phyloP scores from a whole-genome alignment of 1,140 invertebrate genomes.

The Aphidius ervi region DNA sequence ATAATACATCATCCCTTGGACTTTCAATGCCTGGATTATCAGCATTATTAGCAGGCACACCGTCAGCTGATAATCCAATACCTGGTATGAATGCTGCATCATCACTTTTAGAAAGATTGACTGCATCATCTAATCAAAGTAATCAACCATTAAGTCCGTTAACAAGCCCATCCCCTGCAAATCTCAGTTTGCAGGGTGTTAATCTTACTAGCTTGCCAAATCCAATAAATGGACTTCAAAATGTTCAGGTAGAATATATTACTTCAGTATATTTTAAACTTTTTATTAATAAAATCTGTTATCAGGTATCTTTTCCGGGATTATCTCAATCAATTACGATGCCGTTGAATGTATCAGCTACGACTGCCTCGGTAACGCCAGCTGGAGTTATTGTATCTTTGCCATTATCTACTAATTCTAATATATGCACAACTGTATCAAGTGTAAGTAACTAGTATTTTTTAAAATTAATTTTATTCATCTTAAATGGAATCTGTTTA shows the following conservation, averaged over 20 bases:
- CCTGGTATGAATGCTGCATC: conserved; percentile 55
- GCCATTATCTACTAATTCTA: conserved; percentile 49
- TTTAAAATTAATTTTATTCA: not conserved
- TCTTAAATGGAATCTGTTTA: not conserved
- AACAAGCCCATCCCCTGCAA: conserved; percentile 60
- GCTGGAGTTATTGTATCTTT: conserved; percentile 60
- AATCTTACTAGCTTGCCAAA: conserved; percentile 72
- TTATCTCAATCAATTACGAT: conserved; percentile 74
- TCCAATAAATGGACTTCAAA: conserved; percentile 71
- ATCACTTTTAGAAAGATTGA: conserved; percentile 57
- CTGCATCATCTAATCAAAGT: conserved; percentile 50
- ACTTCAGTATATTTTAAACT: not conserved
- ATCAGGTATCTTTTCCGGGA: conserved; percentile 71
- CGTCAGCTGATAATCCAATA: conserved; percentile 59
- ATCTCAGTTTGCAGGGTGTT: conserved; percentile 66
- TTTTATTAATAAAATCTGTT: not conserved
- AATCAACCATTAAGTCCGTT: conserved; percentile 52
- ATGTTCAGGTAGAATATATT: conserved; percentile 59
- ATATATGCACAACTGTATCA: conserved; percentile 51
- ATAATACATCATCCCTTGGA: conserved; percentile 48
- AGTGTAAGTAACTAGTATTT: conserved; percentile 39
- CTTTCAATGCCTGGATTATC: conserved; percentile 55
- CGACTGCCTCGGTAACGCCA: conserved; percentile 53
- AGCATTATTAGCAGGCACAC: conserved; percentile 56
- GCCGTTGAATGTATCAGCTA: conserved; percentile 64